phyloP scores from a whole-genome alignment of 2,797 vertebrate genomes.

The Chiloscyllium punctatum region DNA sequence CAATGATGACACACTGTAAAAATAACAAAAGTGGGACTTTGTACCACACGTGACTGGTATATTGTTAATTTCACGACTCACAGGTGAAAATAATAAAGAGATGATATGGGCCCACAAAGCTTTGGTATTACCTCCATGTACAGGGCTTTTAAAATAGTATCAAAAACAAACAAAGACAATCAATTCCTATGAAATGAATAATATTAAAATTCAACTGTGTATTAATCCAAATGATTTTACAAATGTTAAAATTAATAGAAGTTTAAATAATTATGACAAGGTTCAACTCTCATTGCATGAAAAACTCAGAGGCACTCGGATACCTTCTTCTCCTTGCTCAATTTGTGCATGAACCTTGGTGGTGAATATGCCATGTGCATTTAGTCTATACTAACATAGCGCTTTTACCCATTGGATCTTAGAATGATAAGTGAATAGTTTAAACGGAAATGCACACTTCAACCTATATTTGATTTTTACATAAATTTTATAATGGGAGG shows the following conservation, averaged over 20 bases:
- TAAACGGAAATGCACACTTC: not conserved
- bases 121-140: not conserved
- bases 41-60: not conserved
- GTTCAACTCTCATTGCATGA: not conserved
- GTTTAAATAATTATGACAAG: not conserved
- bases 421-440: not conserved
- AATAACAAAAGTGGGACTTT: not conserved
- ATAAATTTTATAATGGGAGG: not conserved
- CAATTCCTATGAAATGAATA: not conserved
- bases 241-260: not conserved
- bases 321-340: not conserved
- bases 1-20: not conserved
- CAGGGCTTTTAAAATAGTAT: not conserved
- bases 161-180: not conserved
- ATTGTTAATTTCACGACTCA: not conserved
- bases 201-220: not conserved
- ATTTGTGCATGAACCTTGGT: not conserved
- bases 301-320: not conserved
- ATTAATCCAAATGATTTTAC: not conserved
- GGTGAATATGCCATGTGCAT: not conserved
- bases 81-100: not conserved
- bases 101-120: not conserved
- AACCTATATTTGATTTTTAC: not conserved
- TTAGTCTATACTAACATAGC: not conserved
- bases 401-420: not conserved